phyloP scores from a whole-genome alignment of 2,797 vertebrate genomes.

The Meda fulgida region DNA sequence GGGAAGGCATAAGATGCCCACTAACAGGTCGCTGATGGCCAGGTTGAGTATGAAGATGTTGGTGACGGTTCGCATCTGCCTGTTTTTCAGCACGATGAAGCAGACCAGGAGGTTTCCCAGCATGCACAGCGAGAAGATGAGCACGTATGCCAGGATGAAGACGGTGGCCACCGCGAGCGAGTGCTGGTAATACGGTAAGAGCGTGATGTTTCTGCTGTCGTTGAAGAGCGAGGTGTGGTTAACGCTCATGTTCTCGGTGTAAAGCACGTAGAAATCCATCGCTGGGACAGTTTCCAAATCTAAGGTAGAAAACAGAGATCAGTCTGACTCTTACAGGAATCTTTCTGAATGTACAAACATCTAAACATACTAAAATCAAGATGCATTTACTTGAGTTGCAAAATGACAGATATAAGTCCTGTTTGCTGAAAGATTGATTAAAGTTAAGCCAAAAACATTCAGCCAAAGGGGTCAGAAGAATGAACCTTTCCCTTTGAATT shows the following conservation, averaged over 20 bases:
- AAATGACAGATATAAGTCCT: background rate
- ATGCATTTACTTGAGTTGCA: background rate
- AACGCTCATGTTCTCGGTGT: background rate
- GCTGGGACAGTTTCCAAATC: background rate
- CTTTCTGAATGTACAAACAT: background rate
- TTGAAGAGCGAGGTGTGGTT: background rate
- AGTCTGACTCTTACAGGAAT: too few relatives aligned
- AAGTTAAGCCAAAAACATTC: too few relatives aligned
- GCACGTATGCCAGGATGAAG: slow-evolving; percentile 77
- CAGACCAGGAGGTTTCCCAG: slow-evolving; percentile 74
- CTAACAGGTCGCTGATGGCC: slow-evolving; percentile 71
- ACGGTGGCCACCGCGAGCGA: slow-evolving; percentile 71
- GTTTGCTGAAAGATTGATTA: too few relatives aligned
- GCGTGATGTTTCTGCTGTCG: slow-evolving; percentile 69
- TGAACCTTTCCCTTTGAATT: too few relatives aligned
- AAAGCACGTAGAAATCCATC: background rate
- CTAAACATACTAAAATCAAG: too few relatives aligned
- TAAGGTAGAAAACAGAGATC: background rate
- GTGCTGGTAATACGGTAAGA: slow-evolving; percentile 80
- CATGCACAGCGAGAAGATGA: slow-evolving; percentile 84
- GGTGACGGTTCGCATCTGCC: slow-evolving; percentile 69
- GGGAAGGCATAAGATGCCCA: slow-evolving; percentile 70
- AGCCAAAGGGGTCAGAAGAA: too few relatives aligned
- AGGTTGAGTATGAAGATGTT: slow-evolving; percentile 72
- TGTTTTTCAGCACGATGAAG: slow-evolving; percentile 65